A percentile compares a stretch with the other conserved stretches of the same genome.
Evolutionary conservation across 2,113 vertebrate species (phyloP).

Genomic region (Otocyon megalotis): DNA sequence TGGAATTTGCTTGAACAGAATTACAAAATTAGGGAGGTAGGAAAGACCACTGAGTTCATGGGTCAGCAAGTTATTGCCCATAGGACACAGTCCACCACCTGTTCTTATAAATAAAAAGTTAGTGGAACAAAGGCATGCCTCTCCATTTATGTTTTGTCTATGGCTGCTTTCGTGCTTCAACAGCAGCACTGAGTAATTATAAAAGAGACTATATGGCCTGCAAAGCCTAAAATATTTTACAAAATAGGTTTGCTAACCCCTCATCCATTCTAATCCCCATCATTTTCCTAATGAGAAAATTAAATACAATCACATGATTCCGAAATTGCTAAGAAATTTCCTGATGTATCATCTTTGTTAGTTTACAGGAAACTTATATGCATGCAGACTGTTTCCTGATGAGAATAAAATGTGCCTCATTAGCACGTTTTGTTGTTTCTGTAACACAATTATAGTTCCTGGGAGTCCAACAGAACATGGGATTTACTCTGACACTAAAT

Average conservation of each 20-base stretch:
- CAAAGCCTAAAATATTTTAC: not conserved
- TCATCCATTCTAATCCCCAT: not conserved
- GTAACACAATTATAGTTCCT: not conserved
- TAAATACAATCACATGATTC: not conserved
- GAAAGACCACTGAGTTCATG: not conserved
- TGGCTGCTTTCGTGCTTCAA: not conserved
- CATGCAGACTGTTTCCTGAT: not conserved
- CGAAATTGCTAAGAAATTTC: constrained; percentile 16
- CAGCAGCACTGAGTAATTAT: not conserved
- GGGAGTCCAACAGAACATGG: not conserved
- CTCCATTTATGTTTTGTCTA: not conserved
- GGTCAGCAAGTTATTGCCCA: not conserved
- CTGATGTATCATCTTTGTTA: constrained; percentile 3
- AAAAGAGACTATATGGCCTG: not conserved
- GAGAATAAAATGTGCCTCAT: constrained; percentile 24
- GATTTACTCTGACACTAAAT: not conserved
- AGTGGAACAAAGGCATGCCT: not conserved
- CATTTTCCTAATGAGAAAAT: constrained; percentile 56
- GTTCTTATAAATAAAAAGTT: not conserved
- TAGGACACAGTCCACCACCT: not conserved
- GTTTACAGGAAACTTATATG: not conserved
- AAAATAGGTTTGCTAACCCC: not conserved
- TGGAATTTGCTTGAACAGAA: constrained; percentile 17
- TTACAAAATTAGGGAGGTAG: not conserved
- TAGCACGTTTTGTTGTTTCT: constrained; percentile 9